Conservation (phyloP, 2,888 invertebrate genomes). For the Drosophila nigritarsus region DNA sequence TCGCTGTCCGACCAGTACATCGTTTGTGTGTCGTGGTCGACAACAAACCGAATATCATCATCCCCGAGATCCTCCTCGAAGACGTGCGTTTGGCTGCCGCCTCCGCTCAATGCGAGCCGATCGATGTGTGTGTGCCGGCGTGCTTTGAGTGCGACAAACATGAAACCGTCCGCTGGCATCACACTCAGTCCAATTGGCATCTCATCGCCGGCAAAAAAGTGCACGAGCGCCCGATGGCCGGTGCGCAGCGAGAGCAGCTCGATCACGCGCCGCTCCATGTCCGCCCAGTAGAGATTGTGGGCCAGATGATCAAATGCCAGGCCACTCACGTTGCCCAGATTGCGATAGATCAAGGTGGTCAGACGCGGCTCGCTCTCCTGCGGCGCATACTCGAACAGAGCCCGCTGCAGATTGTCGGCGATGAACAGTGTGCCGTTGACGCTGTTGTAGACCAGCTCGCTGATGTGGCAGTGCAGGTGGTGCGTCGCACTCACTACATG, state of each 20-base stretch:
- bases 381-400: conserved; percentile 85
- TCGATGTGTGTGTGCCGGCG: conserved; percentile 87
- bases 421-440: conserved; percentile 86
- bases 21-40: conserved; percentile 86
- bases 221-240: conserved; percentile 87
- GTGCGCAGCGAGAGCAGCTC: conserved; percentile 89
- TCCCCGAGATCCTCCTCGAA: conserved; percentile 83
- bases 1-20: conserved; percentile 90
- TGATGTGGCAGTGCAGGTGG: conserved; percentile 86
- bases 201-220: conserved; percentile 87
- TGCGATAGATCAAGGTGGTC: conserved; percentile 82
- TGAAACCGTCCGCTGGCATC: conserved; percentile 85
- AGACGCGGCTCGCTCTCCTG: conserved; percentile 9
- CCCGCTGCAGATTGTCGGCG: conserved; percentile 86
- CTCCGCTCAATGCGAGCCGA: conserved; percentile 89
- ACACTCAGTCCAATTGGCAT: conserved; percentile 90
- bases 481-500: conserved; percentile 86
- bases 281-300: conserved; percentile 91
- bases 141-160: conserved; percentile 88
- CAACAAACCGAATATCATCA: conserved; percentile 83
- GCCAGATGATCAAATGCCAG: conserved; percentile 89
- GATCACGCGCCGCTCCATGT: conserved; percentile 87
- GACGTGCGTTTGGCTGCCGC: conserved; percentile 83
- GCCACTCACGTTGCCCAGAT: conserved; percentile 86
- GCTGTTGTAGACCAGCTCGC: conserved; percentile 89